These are phyloP conservation scores for Heliconius ethilla DNA, from an alignment of 2,888 invertebrate genomes.

Conservation along the genomic window DNA sequence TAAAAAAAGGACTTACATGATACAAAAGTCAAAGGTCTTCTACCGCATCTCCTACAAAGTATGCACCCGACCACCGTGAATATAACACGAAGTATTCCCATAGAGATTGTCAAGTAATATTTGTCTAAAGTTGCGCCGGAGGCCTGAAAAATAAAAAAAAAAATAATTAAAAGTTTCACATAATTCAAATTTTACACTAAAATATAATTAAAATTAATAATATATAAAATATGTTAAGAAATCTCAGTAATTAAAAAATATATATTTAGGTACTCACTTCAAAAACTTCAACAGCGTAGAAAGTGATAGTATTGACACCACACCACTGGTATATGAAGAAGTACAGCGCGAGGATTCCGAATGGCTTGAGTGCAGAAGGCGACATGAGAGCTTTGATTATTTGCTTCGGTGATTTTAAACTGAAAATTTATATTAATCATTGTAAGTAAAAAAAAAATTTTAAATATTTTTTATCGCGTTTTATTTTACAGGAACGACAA, in stretches of 20 bases:
- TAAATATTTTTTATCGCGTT: no score
- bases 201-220: no score
- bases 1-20: conserved; percentile 72
- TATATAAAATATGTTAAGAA: no score
- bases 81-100: conserved; percentile 82
- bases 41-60: conserved; percentile 82
- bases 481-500: no score
- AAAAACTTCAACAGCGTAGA: conserved; percentile 86
- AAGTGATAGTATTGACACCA: conserved; percentile 86
- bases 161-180: background rate
- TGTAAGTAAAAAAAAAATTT: background rate
- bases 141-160: conserved; percentile 60
- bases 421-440: conserved; percentile 51
- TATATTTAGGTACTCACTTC: conserved; percentile 59
- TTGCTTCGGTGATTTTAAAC: conserved; percentile 75
- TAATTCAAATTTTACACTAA: background rate
- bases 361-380: conserved; percentile 85
- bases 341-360: conserved; percentile 82
- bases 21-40: conserved; percentile 84
- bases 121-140: conserved; percentile 82
- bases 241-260: no score
- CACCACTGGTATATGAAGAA: conserved; percentile 88
- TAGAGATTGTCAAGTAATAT: conserved; percentile 82
- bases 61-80: conserved; percentile 85
- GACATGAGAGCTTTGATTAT: conserved; percentile 80